phyloP scores from a whole-genome alignment of 2,888 invertebrate genomes.

The Rugalucina vietnamica region DNA sequence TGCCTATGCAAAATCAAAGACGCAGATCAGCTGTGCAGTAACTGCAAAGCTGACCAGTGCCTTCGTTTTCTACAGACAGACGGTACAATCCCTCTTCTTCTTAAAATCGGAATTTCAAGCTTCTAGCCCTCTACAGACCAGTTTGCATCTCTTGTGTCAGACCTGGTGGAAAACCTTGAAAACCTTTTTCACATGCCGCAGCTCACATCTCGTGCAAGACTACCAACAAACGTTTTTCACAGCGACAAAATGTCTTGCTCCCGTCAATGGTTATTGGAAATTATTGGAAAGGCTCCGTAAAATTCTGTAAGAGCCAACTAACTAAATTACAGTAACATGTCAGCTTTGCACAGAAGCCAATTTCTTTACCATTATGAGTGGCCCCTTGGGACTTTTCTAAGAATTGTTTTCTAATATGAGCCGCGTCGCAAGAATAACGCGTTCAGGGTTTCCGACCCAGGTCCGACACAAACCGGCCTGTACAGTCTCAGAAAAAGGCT shows the following conservation, averaged over 20 bases:
- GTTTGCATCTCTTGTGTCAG: neutral
- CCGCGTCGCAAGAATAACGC: too few relatives aligned
- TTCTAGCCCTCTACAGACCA: neutral
- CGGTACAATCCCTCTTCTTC: too few relatives aligned
- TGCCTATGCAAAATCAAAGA: too few relatives aligned
- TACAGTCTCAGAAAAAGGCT: too few relatives aligned
- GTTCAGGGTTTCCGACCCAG: too few relatives aligned
- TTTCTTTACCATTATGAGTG: neutral
- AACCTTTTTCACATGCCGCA: neutral
- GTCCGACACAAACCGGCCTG: too few relatives aligned
- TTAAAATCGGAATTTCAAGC: too few relatives aligned
- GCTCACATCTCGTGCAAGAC: neutral
- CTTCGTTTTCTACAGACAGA: too few relatives aligned
- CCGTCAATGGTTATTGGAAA: neutral
- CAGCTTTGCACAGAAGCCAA: neutral
- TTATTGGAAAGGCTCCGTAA: too few relatives aligned
- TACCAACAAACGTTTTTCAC: neutral
- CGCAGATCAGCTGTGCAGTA: neutral
- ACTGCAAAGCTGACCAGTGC: neutral
- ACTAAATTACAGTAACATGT: neutral
- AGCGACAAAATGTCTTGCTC: neutral
- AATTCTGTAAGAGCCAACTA: neutral
- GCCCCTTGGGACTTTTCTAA: neutral
- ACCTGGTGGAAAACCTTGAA: neutral
- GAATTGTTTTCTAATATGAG: too few relatives aligned